Evolutionary conservation across 92 coral and sea anemone species (phyloP), one percentile per base, ranked within the genome.

Genomic region (Porites divaricata): DNA sequence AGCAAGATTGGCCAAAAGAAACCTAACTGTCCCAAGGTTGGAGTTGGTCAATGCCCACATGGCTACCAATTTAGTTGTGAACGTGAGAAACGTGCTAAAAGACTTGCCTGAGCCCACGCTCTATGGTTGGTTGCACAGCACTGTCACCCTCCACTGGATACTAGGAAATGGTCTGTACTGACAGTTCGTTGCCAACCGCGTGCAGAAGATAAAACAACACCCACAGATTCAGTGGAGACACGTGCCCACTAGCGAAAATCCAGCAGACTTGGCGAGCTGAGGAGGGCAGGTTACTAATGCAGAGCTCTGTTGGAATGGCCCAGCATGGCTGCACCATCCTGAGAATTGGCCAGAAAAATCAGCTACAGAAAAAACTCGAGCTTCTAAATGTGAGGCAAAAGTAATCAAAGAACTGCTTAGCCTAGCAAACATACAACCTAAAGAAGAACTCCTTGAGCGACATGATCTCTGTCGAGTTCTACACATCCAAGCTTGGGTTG

Each of bases 21-120:
- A 21, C n/a, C 68, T 86, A 53, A 79, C 90, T 0, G n/a, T 86
- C 7, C 86, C 79, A 49, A 26, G 90, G 19, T 63, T 86, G 58
- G 86, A 79, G 78, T 76, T 86, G 0, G 70, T 86, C 51, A 63
- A 63, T 25, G 90, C 90, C 56, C 90, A 86, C 70, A 86, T 86
- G 90, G 79, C 90, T 8, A 62, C 85, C 9, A 86, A 86, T 72
- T 70, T 79, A 20, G 58, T 70, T 25, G 63, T 28, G 26, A 86
- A 86, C 50, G 90, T 80, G 2, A 49, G 41, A 53, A 63, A 80
- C 58, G 86, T 86, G 26, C 64, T 56, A 81, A 19, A 17, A 48
- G 75, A 71, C 15, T 41, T 68, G 17, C 68, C 26, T 25, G 68
- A 63, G 68, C 68, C 68, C 23, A 63, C n/a, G 22, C 8, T 63